phyloP scores from a whole-genome alignment of 2,797 vertebrate genomes.

The Fistularia commersonii region DNA sequence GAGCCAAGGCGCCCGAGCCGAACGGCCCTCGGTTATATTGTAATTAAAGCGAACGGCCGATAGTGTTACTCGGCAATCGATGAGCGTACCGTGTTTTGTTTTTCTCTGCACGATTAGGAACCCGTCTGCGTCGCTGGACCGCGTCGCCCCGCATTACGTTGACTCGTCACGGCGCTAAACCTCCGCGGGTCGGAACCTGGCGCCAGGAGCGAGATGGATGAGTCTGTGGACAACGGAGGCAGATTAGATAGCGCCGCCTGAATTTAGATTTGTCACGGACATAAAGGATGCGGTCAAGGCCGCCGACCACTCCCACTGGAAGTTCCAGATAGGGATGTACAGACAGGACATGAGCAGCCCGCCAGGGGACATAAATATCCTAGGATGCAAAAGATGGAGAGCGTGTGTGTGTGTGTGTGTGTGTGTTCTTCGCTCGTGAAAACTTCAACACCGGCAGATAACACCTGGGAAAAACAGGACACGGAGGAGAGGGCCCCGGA shows the following conservation, averaged over 20 bases:
- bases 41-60: slow-evolving; percentile 60
- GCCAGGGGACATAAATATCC: slow-evolving; percentile 21
- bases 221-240: slow-evolving; percentile 18
- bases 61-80: slow-evolving; percentile 28
- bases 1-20: slow-evolving; percentile 42
- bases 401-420: slow-evolving; percentile 13
- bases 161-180: no score
- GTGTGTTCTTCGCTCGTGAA: slow-evolving; percentile 1
- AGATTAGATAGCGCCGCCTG: slow-evolving; percentile 65
- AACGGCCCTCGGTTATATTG: slow-evolving; percentile 30
- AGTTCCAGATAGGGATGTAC: slow-evolving; percentile 32
- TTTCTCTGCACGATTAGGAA: no score
- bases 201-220: slow-evolving; percentile 32
- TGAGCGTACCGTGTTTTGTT: slow-evolving; percentile 4
- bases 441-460: slow-evolving; percentile 26
- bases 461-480: slow-evolving; percentile 17
- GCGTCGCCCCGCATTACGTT: no score
- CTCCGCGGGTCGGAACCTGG: no score
- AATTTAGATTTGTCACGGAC: slow-evolving; percentile 38
- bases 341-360: slow-evolving; percentile 36
- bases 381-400: slow-evolving; percentile 8
- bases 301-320: slow-evolving; percentile 28
- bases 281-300: slow-evolving; percentile 61
- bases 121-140: no score
- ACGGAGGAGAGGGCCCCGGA: slow-evolving; percentile 12